phyloP scores from a whole-genome alignment of 1,140 invertebrate species.

The Drosophila paulistorum region DNA sequence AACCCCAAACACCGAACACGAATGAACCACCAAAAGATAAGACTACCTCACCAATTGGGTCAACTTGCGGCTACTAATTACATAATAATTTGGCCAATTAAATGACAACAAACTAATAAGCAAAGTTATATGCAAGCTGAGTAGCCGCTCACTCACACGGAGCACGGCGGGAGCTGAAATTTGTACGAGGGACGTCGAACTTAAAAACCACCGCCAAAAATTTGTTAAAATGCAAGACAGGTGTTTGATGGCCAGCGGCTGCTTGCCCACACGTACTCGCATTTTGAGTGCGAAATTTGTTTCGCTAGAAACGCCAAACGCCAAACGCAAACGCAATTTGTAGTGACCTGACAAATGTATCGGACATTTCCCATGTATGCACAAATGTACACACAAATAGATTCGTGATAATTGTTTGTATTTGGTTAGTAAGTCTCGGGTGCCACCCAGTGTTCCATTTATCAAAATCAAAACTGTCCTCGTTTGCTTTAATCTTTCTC shows the following conservation, averaged over 20 bases:
- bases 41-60: constrained; percentile 59
- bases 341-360: constrained; percentile 39
- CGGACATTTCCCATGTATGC: constrained; percentile 8
- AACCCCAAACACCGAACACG: background rate
- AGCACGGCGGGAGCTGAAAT: background rate
- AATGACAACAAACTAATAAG: constrained; percentile 69
- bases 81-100: constrained; percentile 82
- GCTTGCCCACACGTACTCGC: constrained; percentile 40
- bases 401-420: background rate
- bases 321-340: constrained; percentile 38
- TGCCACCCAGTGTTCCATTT: no score
- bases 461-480: no score
- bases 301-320: constrained; percentile 41
- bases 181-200: constrained; percentile 23
- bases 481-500: no score
- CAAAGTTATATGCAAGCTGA: constrained; percentile 59
- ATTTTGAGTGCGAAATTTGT: constrained; percentile 27
- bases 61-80: constrained; percentile 70
- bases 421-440: background rate
- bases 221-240: constrained; percentile 68
- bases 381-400: constrained; percentile 4
- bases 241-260: constrained; percentile 35
- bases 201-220: constrained; percentile 45
- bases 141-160: constrained; percentile 10
- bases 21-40: constrained; percentile 23